Evolutionary conservation across 2,888 invertebrate species (phyloP).

Genomic region (Chrysomela aeneicollis): DNA sequence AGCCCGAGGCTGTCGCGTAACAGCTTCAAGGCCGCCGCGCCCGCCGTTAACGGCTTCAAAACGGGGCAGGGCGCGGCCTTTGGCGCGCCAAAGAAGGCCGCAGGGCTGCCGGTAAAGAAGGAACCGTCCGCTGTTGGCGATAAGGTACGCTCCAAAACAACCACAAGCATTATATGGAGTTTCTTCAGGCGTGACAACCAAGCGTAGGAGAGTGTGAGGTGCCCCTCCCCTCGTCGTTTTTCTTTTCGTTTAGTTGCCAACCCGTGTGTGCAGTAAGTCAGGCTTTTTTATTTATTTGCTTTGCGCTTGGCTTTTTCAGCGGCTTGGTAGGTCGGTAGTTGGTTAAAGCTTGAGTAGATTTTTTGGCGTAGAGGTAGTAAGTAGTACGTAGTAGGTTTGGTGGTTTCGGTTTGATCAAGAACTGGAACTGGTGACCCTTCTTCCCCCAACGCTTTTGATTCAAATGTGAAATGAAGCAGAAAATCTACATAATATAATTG

Average conservation of each 20-base stretch:
- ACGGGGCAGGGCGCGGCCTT: slow-evolving; percentile 38
- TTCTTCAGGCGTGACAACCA: slow-evolving; percentile 69
- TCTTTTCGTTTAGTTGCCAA: slow-evolving; percentile 56
- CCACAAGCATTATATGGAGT: slow-evolving; percentile 69
- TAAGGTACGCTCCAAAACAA: slow-evolving; percentile 77
- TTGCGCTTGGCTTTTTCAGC: slow-evolving; percentile 37
- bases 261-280: slow-evolving; percentile 59
- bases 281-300: slow-evolving; percentile 57
- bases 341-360: slow-evolving; percentile 32
- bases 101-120: slow-evolving; percentile 44
- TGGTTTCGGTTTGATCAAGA: background rate
- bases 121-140: slow-evolving; percentile 37
- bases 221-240: slow-evolving; percentile 44
- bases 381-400: slow-evolving; percentile 11
- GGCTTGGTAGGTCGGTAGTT: slow-evolving; percentile 40
- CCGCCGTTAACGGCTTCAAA: slow-evolving; percentile 17
- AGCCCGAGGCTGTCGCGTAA: slow-evolving; percentile 35
- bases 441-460: background rate
- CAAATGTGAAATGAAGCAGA: too few species aligned
- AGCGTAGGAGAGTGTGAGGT: slow-evolving; percentile 54
- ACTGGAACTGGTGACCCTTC: background rate
- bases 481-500: too few species aligned
- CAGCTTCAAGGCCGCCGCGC: background rate
- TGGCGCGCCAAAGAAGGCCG: slow-evolving; percentile 51
- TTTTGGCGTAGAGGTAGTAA: slow-evolving; percentile 26